These are phyloP conservation scores for Dendronephthya gigantea DNA, from an alignment of 64 coral and sea anemone species.

Conservation along the genomic window DNA sequence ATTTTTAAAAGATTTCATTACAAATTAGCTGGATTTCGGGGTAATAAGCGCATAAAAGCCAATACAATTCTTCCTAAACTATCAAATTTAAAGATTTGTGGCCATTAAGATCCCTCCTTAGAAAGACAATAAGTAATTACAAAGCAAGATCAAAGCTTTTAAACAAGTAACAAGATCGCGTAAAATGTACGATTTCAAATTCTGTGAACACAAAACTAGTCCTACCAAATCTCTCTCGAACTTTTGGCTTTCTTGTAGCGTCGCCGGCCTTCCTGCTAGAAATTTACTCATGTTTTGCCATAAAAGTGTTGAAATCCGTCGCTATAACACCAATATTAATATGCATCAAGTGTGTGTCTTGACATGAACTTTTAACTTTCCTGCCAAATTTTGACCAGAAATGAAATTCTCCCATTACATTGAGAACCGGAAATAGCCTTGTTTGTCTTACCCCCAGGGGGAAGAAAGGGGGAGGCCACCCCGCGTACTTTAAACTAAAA, in stretches of 20 bases:
- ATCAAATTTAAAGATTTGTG: not conserved
- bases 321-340: not conserved
- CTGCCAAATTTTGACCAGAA: not conserved
- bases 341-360: not conserved
- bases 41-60: not conserved
- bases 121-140: not conserved
- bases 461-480: too few relatives aligned
- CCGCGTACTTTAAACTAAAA: not conserved
- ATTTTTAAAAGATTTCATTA: too few relatives aligned
- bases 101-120: not conserved
- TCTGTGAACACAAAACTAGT: not conserved
- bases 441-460: too few relatives aligned
- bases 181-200: not conserved
- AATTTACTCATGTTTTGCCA: slow-evolving; percentile 15
- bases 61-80: not conserved
- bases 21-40: not conserved
- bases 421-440: not conserved
- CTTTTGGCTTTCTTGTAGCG: not conserved
- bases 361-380: not conserved
- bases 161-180: not conserved
- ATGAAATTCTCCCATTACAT: not conserved
- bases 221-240: not conserved
- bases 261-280: not conserved
- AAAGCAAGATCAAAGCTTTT: not conserved
- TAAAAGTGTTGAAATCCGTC: not conserved